A percentile compares a stretch with the other conserved stretches of the same genome.
Evolutionary conservation across 2,888 invertebrate genomes (phyloP).

Genomic region (Aphodius granarius): DNA sequence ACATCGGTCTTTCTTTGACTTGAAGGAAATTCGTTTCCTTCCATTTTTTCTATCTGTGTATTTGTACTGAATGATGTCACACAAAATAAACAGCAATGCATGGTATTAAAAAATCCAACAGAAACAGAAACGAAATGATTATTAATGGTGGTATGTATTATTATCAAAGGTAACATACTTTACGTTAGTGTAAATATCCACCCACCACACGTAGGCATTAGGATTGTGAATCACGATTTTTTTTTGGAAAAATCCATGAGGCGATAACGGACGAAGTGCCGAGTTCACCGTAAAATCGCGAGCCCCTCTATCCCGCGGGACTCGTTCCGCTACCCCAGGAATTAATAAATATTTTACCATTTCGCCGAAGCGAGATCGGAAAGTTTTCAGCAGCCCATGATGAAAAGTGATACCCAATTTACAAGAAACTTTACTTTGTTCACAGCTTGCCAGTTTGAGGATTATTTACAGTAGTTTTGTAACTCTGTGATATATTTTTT

Average conservation of each 20-base stretch:
- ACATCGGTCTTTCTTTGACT: too few species aligned
- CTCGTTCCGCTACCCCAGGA: slow-evolving; percentile 6
- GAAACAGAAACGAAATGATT: too few species aligned
- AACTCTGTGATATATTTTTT: not conserved
- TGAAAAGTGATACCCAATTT: slow-evolving; percentile 14
- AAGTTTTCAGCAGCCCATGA: slow-evolving; percentile 7
- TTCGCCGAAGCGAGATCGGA: slow-evolving; percentile 5
- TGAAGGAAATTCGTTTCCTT: too few species aligned
- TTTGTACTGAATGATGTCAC: too few species aligned
- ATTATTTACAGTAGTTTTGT: slow-evolving; percentile 7
- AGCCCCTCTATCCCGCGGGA: not conserved
- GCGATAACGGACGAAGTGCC: not conserved
- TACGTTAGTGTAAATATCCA: not conserved
- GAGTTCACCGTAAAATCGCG: not conserved
- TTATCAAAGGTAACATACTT: too few species aligned
- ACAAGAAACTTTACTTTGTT: slow-evolving; percentile 1
- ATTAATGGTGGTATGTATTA: too few species aligned
- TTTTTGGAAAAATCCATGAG: not conserved
- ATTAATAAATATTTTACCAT: slow-evolving; percentile 15
- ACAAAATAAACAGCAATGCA: too few species aligned
- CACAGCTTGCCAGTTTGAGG: slow-evolving; percentile 1
- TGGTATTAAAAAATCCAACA: too few species aligned
- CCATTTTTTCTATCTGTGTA: too few species aligned
- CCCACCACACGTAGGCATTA: not conserved
- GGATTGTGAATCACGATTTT: not conserved